Conservation (phyloP, 2,888 invertebrate genomes). For the Didymodactylos carnosus region DNA sequence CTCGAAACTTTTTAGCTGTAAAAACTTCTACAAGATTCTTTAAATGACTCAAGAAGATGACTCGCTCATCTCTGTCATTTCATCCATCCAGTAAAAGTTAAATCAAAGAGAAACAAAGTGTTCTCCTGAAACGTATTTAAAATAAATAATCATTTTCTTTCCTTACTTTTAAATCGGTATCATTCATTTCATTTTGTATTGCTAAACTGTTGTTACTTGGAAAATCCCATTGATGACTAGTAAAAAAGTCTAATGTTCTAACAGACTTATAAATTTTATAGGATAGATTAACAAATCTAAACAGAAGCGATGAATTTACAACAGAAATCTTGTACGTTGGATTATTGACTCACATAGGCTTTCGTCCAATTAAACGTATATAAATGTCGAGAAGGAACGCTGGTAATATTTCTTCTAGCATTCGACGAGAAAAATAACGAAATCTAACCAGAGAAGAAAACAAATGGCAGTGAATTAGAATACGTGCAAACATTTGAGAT, state of each 20-base stretch:
- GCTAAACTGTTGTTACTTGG: constrained; percentile 36
- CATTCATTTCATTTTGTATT: constrained; percentile 22
- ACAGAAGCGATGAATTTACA: not conserved
- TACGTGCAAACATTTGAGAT: not conserved
- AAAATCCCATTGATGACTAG: constrained; percentile 75
- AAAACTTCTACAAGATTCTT: no score
- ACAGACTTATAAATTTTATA: constrained; percentile 16
- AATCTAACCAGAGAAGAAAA: constrained; percentile 30
- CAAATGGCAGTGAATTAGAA: not conserved
- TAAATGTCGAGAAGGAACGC: constrained; percentile 59
- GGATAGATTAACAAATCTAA: constrained; percentile 40
- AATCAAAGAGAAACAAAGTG: no score
- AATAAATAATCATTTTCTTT: not conserved
- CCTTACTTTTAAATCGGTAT: constrained; percentile 25
- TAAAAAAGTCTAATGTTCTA: constrained; percentile 47
- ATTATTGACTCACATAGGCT: constrained; percentile 42
- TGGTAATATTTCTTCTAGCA: constrained; percentile 60
- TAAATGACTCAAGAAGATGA: no score
- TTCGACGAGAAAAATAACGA: constrained; percentile 52
- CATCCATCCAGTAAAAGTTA: no score
- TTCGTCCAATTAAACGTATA: constrained; percentile 52
- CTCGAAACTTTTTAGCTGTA: no score
- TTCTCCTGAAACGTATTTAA: no score
- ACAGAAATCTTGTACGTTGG: not conserved
- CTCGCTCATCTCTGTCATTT: no score